phyloP scores from a whole-genome alignment of 2,888 invertebrate genomes.

The Chymomyza amoena region DNA sequence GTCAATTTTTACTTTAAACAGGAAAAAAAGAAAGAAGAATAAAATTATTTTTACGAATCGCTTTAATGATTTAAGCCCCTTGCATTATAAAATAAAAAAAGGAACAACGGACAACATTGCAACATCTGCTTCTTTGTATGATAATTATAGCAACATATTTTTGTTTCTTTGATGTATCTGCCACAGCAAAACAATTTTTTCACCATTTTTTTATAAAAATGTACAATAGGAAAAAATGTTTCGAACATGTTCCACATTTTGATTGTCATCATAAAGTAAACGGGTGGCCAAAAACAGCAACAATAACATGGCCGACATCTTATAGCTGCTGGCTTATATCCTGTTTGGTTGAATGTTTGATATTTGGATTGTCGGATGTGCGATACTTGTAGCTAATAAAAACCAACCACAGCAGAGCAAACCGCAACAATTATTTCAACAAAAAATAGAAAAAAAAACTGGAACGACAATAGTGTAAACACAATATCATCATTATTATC shows the following conservation, averaged over 20 bases:
- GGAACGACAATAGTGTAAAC: not conserved
- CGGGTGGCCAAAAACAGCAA: not conserved
- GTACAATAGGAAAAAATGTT: constrained; percentile 11
- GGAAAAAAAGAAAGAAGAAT: no score
- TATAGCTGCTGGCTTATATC: constrained; percentile 28
- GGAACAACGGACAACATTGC: no score
- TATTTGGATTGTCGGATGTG: constrained; percentile 11
- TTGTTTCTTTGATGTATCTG: no score
- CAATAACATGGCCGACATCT: constrained; percentile 26
- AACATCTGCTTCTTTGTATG: no score
- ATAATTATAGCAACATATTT: no score
- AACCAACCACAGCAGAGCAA: constrained; percentile 18
- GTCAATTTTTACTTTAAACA: no score
- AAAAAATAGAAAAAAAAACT: no score
- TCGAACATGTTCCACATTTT: constrained; percentile 32
- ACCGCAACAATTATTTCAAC: constrained; percentile 45
- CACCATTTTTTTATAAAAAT: no score
- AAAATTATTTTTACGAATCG: no score
- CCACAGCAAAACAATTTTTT: no score
- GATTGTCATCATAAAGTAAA: not conserved
- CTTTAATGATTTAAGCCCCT: no score
- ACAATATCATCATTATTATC: not conserved
- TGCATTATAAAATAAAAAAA: no score
- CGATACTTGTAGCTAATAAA: constrained; percentile 42
- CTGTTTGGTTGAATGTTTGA: not conserved